Conservation (phyloP, 2,888 invertebrate genomes). For the Agrypnus murinus region DNA sequence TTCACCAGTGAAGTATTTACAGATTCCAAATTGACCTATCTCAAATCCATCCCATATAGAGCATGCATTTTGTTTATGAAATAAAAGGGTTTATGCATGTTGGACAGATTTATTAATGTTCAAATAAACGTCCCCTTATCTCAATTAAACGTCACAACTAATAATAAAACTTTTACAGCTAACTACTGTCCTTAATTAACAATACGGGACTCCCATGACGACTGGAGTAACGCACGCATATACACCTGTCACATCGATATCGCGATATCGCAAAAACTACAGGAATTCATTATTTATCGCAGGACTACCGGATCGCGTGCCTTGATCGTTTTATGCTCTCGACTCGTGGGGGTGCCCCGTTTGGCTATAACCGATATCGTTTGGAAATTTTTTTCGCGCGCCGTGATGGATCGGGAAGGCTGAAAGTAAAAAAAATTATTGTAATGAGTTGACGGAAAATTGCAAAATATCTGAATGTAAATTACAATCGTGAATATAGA, state of each 20-base stretch:
- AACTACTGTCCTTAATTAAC: conserved; percentile 18
- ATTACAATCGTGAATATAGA: not conserved
- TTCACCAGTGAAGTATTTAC: no score
- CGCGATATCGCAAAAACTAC: conserved; percentile 21
- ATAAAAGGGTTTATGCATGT: no score
- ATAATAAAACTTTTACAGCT: conserved; percentile 6
- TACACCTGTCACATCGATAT: conserved; percentile 9
- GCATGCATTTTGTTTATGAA: no score
- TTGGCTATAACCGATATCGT: conserved; percentile 26
- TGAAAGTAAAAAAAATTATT: not conserved
- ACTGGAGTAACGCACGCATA: conserved; percentile 7
- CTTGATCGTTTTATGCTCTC: not conserved
- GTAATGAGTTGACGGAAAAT: conserved; percentile 15
- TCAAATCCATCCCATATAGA: no score
- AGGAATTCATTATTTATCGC: conserved; percentile 33
- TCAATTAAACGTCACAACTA: not conserved
- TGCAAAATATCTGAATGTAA: conserved; percentile 23
- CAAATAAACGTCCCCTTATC: no score
- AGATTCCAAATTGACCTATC: no score
- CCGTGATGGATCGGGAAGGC: conserved; percentile 19
- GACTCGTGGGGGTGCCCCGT: no score
- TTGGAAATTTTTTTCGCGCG: not conserved
- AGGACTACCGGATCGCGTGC: conserved; percentile 22
- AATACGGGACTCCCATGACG: no score
- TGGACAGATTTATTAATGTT: no score